Conservation (phyloP, 2,888 invertebrate species). For the Eudasyphora cyanicolor region DNA sequence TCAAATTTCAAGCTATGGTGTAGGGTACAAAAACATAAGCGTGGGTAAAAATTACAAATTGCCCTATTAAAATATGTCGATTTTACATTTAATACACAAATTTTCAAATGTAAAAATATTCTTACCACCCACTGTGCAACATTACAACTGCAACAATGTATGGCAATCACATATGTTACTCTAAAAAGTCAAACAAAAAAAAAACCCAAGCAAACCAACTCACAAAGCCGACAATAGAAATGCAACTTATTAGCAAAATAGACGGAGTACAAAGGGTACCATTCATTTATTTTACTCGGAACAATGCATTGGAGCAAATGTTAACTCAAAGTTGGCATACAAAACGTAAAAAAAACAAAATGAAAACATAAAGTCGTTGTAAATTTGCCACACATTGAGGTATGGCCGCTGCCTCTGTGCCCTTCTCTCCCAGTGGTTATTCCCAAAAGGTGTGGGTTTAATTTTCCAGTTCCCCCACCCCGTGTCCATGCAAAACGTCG, state of each 20-base stretch:
- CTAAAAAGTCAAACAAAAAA: neutral
- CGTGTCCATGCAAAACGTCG: neutral
- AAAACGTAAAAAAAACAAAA: neutral
- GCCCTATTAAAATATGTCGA: too few relatives aligned
- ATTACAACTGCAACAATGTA: neutral
- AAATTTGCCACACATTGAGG: neutral
- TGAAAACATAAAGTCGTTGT: neutral
- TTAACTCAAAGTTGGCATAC: neutral
- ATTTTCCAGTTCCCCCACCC: constrained; percentile 46
- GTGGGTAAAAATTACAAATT: too few relatives aligned
- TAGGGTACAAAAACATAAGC: too few relatives aligned
- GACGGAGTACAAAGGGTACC: neutral
- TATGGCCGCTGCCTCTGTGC: neutral
- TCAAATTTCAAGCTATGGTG: too few relatives aligned
- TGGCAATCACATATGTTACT: neutral
- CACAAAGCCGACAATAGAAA: constrained; percentile 3
- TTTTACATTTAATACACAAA: too few relatives aligned
- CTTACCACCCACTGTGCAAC: neutral
- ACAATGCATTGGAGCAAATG: neutral
- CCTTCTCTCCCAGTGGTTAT: neutral
- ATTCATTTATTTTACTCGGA: neutral
- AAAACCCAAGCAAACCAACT: too few relatives aligned
- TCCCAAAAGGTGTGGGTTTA: constrained; percentile 55
- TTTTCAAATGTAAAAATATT: too few relatives aligned
- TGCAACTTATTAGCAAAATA: neutral